Percentiles rank a stretch among this genome's conserved stretches.
Conservation (phyloP, 2,888 invertebrate species). For the Sesamia inferens region DNA sequence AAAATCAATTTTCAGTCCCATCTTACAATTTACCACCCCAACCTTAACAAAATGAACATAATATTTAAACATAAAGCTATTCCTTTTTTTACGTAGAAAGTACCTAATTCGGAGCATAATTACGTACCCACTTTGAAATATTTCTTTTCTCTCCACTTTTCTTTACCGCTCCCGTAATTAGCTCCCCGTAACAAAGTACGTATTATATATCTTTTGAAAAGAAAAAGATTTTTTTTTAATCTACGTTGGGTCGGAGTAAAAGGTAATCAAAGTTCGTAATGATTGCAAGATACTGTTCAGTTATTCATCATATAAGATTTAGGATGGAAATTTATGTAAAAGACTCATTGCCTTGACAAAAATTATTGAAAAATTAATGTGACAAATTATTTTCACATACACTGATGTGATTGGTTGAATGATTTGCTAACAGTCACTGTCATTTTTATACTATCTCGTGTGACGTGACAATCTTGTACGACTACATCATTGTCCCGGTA, state of each 20-base stretch:
- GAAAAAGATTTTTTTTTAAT: conserved; percentile 67
- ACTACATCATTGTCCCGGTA: neutral
- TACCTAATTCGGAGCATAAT: conserved; percentile 71
- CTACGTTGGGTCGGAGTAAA: conserved; percentile 24
- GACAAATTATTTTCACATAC: neutral
- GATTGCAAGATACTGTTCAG: conserved; percentile 64
- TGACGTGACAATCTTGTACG: neutral
- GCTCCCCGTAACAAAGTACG: conserved; percentile 54
- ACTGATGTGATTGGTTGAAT: neutral
- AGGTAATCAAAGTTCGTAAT: conserved; percentile 62
- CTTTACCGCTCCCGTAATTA: conserved; percentile 68
- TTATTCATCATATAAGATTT: conserved; percentile 27
- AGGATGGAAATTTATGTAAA: conserved; percentile 8
- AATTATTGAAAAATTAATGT: neutral
- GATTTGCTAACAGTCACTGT: neutral
- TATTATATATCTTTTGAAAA: conserved; percentile 60
- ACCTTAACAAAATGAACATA: conserved; percentile 13
- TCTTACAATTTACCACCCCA: neutral
- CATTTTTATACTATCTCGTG: neutral
- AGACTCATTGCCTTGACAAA: neutral
- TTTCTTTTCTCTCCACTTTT: conserved; percentile 73
- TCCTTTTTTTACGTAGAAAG: conserved; percentile 61
- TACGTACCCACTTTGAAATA: conserved; percentile 70
- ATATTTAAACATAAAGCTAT: conserved; percentile 44
- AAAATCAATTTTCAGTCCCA: neutral